Base-by-base conservation (phyloP, 92 coral and sea anemone genomes). In the Desmophyllum pertusum region DNA sequence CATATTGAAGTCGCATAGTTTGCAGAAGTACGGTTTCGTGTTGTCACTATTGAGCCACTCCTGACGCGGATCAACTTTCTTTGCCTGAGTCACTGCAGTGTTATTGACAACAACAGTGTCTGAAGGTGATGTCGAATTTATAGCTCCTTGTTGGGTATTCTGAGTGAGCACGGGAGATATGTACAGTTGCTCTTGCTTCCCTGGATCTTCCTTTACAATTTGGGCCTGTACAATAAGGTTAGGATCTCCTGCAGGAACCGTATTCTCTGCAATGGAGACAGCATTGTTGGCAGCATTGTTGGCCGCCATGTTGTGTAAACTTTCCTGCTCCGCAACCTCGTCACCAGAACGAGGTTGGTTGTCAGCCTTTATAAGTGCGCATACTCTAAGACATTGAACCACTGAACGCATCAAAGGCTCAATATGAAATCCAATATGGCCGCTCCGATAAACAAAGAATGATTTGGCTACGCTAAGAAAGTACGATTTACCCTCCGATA, bases 1-100 rank as follows among this genome's bases (percentile, higher is more conserved):
- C 35, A 94, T 94, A 48, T 84, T 90, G 83, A 70, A 94, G 76
- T 94, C 95, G 80, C 99, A 97, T 35, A 91, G 93, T 88, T 97
- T 94, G 66, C 99, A 97, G 57, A 40, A 89, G 45, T 88, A 75
- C 39, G 98, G 94, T 51, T 72, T 87, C 61, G 85, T 75, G 19
- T 43, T 72, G 41, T 94, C 95, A 36, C 77, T 80, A 63, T 91
- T 90, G 42, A 94, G 83, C 97, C 97, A 93, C 14, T 93, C 93
- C 77, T 93, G 84, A 70, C 95, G 79, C 10, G 86, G 89, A 70
- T 93, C 93, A 29, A 84, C 78, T 61, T 30, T 90, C 68, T 78
- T 75, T 13, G 50, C 38, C 17, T 40, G 83, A 37, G 14, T 23
- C n/a, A n/a, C n/a, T n/a, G n/a, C n/a, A 1, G 72, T 7, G 13